Percentiles rank a stretch among this genome's conserved stretches.
Conservation (phyloP, 2,888 invertebrate species). For the Lottia scabra region DNA sequence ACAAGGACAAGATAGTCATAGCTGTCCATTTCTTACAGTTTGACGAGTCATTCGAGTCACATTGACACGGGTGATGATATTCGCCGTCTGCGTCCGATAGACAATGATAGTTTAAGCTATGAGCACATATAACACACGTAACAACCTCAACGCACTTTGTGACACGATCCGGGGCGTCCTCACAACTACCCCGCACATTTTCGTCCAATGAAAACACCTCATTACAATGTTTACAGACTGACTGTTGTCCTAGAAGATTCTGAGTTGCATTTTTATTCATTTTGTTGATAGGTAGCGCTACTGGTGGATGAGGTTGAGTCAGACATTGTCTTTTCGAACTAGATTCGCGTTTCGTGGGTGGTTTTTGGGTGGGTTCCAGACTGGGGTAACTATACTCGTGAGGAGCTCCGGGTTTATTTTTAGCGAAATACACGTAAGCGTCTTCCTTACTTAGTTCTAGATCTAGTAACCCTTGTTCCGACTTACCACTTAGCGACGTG, state of each 20-base stretch:
- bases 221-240: constrained; percentile 72
- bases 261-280: constrained; percentile 49
- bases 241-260: constrained; percentile 42
- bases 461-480: constrained; percentile 53
- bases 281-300: constrained; percentile 53
- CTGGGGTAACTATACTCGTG: constrained; percentile 91
- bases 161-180: constrained; percentile 84
- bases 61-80: constrained; percentile 81
- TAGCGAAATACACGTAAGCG: constrained; percentile 59
- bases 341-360: constrained; percentile 55
- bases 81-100: constrained; percentile 92
- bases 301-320: constrained; percentile 67
- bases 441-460: constrained; percentile 51
- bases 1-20: constrained; percentile 83
- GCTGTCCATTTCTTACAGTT: constrained; percentile 84
- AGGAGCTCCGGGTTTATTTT: constrained; percentile 44
- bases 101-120: constrained; percentile 93
- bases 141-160: constrained; percentile 83
- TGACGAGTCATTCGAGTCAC: constrained; percentile 72
- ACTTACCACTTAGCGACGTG: constrained; percentile 51
- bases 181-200: constrained; percentile 83
- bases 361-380: constrained; percentile 70
- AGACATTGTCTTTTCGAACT: constrained; percentile 33
- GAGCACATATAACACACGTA: constrained; percentile 88
- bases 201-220: constrained; percentile 80